Conservation (phyloP, 2,888 invertebrate species). For the Latheticus oryzae region DNA sequence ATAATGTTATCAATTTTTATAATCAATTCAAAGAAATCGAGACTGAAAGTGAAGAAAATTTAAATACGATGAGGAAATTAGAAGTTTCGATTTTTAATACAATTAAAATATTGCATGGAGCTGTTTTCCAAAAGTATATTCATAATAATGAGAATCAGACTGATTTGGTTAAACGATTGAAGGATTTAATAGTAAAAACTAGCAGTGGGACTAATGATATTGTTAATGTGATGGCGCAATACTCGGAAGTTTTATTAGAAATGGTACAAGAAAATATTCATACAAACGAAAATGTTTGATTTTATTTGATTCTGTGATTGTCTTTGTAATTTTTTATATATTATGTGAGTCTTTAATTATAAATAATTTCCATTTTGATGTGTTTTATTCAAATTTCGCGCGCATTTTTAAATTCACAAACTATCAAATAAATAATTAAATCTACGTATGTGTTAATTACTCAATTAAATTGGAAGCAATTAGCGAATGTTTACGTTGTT, state of each 20-base stretch:
- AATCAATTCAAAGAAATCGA: conserved; percentile 67
- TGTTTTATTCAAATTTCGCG: too few species aligned
- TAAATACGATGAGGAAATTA: conserved; percentile 68
- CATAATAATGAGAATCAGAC: conserved; percentile 64
- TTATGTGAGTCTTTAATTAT: too few species aligned
- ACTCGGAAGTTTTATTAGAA: conserved; percentile 71
- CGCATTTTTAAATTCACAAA: too few species aligned
- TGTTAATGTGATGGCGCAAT: conserved; percentile 73
- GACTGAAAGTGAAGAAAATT: conserved; percentile 57
- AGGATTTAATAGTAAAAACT: conserved; percentile 63
- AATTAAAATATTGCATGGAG: conserved; percentile 70
- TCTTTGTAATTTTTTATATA: too few species aligned
- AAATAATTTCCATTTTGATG: too few species aligned
- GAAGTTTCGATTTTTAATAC: conserved; percentile 72
- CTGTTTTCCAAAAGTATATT: conserved; percentile 61
- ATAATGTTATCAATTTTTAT: conserved; percentile 78
- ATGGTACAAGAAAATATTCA: conserved; percentile 73
- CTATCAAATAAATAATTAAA: too few species aligned
- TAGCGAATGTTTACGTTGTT: too few species aligned
- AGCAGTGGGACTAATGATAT: conserved; percentile 67
- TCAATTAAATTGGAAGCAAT: too few species aligned
- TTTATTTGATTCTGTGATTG: conserved; percentile 33
- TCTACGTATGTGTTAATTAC: too few species aligned
- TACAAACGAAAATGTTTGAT: conserved; percentile 58
- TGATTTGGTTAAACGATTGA: conserved; percentile 67